phyloP scores from a whole-genome alignment of 2,888 invertebrate species.

The Entomobrya multifasciata region DNA sequence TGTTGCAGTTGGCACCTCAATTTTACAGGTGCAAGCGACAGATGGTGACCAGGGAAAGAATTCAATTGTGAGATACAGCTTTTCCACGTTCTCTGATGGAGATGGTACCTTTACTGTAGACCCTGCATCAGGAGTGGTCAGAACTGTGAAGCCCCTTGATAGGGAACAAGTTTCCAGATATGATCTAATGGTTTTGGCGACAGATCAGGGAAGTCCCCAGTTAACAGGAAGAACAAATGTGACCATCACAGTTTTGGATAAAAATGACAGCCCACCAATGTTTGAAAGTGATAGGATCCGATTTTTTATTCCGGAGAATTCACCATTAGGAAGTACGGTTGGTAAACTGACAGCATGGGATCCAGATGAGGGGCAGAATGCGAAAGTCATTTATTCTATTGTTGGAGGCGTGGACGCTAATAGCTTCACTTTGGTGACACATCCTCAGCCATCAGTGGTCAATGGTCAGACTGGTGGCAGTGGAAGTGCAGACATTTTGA shows the following conservation, averaged over 20 bases:
- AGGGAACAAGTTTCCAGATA: constrained; percentile 94
- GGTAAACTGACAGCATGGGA: constrained; percentile 94
- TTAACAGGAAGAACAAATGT: constrained; percentile 82
- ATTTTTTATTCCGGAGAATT: constrained; percentile 95
- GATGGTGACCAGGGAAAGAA: constrained; percentile 79
- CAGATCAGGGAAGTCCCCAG: constrained; percentile 93
- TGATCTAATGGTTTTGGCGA: constrained; percentile 91
- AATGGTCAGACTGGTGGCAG: constrained; percentile 76
- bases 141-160: constrained; percentile 89
- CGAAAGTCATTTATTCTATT: constrained; percentile 95
- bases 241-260: constrained; percentile 76
- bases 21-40: constrained; percentile 81
- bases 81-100: constrained; percentile 82
- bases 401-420: constrained; percentile 95
- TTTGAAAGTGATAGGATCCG: constrained; percentile 94
- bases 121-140: constrained; percentile 93
- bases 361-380: constrained; percentile 95
- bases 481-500: constrained; percentile 92
- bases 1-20: constrained; percentile 82
- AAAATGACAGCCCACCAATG: constrained; percentile 93
- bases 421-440: constrained; percentile 90
- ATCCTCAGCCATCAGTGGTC: constrained; percentile 83
- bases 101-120: constrained; percentile 96
- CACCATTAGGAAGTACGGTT: constrained; percentile 96
- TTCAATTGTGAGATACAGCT: constrained; percentile 78